These are phyloP conservation scores for Anthoscopus minutus DNA, from an alignment of 2,113 vertebrate genomes.

Conservation along the genomic window DNA sequence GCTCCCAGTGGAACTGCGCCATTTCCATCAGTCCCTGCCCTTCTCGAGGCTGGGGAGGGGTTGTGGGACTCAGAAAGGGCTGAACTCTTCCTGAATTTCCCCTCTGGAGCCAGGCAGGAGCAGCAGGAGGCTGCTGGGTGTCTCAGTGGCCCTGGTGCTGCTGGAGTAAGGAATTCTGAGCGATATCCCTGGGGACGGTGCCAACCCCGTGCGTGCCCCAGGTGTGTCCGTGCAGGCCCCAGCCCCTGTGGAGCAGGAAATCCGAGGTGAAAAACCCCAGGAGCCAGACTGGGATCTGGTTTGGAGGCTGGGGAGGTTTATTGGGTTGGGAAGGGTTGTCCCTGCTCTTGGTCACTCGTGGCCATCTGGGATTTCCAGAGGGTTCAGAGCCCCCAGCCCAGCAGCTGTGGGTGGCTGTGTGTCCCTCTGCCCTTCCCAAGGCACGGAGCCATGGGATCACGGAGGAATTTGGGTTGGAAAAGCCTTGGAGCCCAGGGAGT, in stretches of 20 bases:
- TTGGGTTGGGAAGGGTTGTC: neutral
- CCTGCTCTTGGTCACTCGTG: neutral
- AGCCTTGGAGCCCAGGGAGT: neutral
- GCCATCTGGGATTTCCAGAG: accelerated
- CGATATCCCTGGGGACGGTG: accelerated
- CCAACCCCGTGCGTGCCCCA: accelerated
- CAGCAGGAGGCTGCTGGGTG: neutral
- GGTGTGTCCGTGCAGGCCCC: neutral
- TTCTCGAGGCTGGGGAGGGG: accelerated
- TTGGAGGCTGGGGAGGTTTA: neutral
- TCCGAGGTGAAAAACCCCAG: neutral
- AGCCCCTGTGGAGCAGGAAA: neutral
- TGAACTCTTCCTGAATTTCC: neutral
- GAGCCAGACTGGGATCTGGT: neutral
- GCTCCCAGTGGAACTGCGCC: accelerated
- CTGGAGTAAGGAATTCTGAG: neutral
- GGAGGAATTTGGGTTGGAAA: neutral
- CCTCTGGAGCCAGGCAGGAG: neutral
- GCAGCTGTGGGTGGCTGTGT: accelerated
- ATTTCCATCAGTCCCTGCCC: accelerated
- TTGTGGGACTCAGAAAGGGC: no score
- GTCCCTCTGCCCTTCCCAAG: neutral
- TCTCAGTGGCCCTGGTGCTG: neutral
- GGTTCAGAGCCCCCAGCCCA: neutral
- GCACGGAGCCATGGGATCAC: accelerated